Evolutionary conservation across 2,113 vertebrate genomes (phyloP), one percentile per base, ranked within the genome.

Genomic region (Okapia johnstoni): DNA sequence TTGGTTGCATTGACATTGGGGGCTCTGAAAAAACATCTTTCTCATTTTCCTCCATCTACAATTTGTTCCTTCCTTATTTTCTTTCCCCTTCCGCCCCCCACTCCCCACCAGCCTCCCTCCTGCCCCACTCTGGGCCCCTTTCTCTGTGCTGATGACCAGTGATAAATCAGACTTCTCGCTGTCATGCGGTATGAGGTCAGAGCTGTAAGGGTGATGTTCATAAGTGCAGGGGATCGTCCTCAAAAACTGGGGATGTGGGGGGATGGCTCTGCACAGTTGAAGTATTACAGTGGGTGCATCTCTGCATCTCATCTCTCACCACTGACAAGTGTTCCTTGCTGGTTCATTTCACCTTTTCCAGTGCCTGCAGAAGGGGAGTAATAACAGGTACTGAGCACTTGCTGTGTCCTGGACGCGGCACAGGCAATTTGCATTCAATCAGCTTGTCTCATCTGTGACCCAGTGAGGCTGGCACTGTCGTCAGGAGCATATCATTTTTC

Each of bases 221-320:
- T 14, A 21, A 43, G 28, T 12, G 14, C 36, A 46, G 48, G 10
- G 11, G 19, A 50, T 15, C 52, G 70, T 15, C 46, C 48, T 63
- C 30, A 2, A 50, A 52, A 52, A 21, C 25, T 1, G 48, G 8
- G 9, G 33, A 1, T 19, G 0, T 40, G 15, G 2, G 57, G 48
- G 25, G 2, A 13, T 1, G 2, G 40, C 55, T 52, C 33, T 48
- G 30, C 80, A 33, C 28, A 46, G 23, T 23, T 2, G 16, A 90
- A 40, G 28, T 6, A 1, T n/a, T 8, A 1, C 23, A 12, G n/a
- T 23, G 10, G 10, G 0, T 9, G 7, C 3, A 17, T 87, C 48
- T 57, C 12, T 52, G 48, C 33, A 4, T 19, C 58, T 50, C 2
- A 14, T 79, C 1, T 52, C 15, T 5, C 13, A 36, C 40, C 30